phyloP scores from a whole-genome alignment of 2,113 vertebrate species.

The Etheostoma spectabile region DNA sequence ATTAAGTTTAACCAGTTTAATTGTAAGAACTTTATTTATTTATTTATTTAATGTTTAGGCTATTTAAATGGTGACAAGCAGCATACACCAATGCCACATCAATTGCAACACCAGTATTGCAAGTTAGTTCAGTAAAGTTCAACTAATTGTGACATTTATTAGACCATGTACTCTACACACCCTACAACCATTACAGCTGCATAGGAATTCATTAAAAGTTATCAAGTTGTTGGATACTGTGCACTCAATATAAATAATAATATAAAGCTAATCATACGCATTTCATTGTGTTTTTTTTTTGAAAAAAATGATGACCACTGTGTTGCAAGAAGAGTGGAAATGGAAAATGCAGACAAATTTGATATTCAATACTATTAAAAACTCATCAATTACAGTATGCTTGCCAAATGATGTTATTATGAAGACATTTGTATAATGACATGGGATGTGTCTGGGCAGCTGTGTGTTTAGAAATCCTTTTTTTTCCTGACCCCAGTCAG shows the following conservation, averaged over 20 bases:
- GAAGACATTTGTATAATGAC: constrained; percentile 51
- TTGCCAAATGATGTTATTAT: constrained; percentile 21
- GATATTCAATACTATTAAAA: background rate
- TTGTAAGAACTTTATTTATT: background rate
- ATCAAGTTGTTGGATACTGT: background rate
- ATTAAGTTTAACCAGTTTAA: background rate
- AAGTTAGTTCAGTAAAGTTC: background rate
- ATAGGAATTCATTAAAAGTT: background rate
- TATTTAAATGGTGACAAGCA: background rate
- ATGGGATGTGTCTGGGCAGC: constrained; percentile 24
- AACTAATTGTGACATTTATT: background rate
- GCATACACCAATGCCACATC: background rate
- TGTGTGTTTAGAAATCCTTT: constrained; percentile 22
- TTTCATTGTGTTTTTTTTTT: background rate
- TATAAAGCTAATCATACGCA: constrained; percentile 13
- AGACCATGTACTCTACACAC: background rate
- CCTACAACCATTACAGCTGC: background rate
- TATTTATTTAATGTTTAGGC: background rate
- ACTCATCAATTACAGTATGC: background rate
- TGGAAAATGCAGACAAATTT: constrained; percentile 30
- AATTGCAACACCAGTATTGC: background rate
- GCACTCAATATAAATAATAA: no score
- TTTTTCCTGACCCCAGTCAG: constrained; percentile 27
- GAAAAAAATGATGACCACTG: background rate
- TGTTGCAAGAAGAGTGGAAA: background rate